Conservation (phyloP, 1,140 invertebrate species). For the Matsumurasca onukii region DNA sequence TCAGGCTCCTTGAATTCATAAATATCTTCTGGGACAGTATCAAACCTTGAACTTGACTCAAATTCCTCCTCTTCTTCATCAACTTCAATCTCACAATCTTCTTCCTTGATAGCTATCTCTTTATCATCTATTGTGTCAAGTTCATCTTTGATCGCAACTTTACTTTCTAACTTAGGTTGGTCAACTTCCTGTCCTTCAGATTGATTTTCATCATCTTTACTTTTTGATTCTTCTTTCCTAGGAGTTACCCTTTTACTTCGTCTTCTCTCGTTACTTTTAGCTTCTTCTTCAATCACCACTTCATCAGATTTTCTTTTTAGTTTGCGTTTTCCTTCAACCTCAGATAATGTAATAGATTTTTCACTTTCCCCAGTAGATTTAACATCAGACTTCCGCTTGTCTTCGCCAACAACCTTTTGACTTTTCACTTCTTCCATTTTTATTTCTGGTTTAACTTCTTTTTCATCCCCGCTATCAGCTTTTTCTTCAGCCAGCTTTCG, state of each 20-base stretch:
- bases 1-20: conserved; percentile 90
- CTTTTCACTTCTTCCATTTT: conserved; percentile 5
- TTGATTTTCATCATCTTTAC: conserved; percentile 35
- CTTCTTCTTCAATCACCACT: background rate
- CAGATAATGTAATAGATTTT: background rate
- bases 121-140: conserved; percentile 49
- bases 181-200: conserved; percentile 74
- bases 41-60: conserved; percentile 41
- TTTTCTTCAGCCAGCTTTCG: conserved; percentile 33
- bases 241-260: conserved; percentile 24
- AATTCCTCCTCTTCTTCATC: conserved; percentile 31
- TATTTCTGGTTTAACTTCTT: conserved; percentile 32
- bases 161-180: conserved; percentile 79
- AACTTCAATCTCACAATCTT: conserved; percentile 17
- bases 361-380: background rate
- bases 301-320: conserved; percentile 9
- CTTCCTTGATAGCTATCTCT: background rate
- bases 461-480: conserved; percentile 37
- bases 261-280: conserved; percentile 24
- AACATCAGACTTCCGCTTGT: background rate
- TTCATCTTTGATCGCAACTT: conserved; percentile 72
- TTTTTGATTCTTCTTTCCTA: conserved; percentile 29
- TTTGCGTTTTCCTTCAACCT: conserved; percentile 12
- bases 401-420: conserved; percentile 17
- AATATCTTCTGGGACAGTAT: conserved; percentile 60